Evolutionary conservation across 1,140 invertebrate species (phyloP).

Genomic region (Pogonus chalceus): DNA sequence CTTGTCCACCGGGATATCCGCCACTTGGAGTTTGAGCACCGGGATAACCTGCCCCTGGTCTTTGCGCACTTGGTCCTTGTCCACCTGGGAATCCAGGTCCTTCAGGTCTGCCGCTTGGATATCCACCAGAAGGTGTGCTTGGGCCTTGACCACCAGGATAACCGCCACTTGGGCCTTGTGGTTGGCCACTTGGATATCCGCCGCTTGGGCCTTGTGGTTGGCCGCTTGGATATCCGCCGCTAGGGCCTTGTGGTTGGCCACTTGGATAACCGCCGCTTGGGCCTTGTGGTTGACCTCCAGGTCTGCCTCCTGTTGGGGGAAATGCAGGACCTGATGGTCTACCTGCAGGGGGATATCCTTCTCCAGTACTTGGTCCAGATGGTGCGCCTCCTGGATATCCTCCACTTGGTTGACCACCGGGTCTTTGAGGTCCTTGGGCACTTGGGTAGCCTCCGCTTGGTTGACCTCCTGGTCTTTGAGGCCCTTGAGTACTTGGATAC

Average conservation of each 20-base stretch:
- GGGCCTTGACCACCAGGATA: too few relatives aligned
- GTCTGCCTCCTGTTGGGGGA: conserved; percentile 14
- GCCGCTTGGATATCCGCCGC: conserved; percentile 15
- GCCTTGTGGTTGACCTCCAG: conserved; percentile 9
- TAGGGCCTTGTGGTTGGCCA: conserved; percentile 8
- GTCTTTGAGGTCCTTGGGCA: conserved; percentile 6
- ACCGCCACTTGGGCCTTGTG: conserved; percentile 10
- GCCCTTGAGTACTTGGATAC: conserved; percentile 11
- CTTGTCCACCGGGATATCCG: conserved; percentile 13
- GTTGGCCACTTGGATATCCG: too few relatives aligned
- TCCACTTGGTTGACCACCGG: conserved; percentile 6
- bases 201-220: too few relatives aligned
- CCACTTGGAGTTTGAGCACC: conserved; percentile 8
- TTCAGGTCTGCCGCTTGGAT: conserved; percentile 6
- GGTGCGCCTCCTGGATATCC: conserved; percentile 17
- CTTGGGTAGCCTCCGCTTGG: conserved; percentile 9
- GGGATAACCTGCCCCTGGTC: conserved; percentile 11
- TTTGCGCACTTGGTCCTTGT: conserved; percentile 4
- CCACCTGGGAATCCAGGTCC: conserved; percentile 6
- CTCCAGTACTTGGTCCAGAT: conserved; percentile 21
- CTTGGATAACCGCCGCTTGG: conserved; percentile 10
- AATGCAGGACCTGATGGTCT: conserved; percentile 19
- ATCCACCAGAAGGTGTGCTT: not conserved
- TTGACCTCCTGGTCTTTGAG: conserved; percentile 1
- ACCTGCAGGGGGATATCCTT: conserved; percentile 14